Evolutionary conservation across 2,888 invertebrate genomes (phyloP).

Genomic region (Entomobrya proxima): DNA sequence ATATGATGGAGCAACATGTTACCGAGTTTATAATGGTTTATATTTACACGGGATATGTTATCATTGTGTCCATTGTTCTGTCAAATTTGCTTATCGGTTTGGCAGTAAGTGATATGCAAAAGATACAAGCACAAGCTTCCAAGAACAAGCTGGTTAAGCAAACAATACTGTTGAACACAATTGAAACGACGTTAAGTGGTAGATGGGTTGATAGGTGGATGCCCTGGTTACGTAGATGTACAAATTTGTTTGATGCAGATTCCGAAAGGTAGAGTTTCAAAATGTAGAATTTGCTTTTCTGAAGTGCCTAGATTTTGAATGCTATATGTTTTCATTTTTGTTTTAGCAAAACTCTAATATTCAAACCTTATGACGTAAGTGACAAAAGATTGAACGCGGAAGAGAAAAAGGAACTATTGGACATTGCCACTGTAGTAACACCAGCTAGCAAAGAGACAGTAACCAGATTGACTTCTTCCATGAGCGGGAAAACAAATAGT

Average conservation of each 20-base stretch:
- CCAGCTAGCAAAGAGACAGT: neutral
- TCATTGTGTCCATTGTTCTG: conserved; percentile 20
- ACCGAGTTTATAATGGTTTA: neutral
- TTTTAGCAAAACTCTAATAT: conserved; percentile 19
- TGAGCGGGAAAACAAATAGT: neutral
- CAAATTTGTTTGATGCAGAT: conserved; percentile 19
- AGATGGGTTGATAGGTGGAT: neutral
- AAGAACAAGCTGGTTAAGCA: conserved; percentile 10
- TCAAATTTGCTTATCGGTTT: conserved; percentile 29
- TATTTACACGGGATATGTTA: conserved; percentile 11
- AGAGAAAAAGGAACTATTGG: conserved; percentile 2
- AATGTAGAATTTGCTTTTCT: neutral
- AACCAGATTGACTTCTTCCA: too few relatives aligned
- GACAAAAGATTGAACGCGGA: neutral
- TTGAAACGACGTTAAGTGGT: neutral
- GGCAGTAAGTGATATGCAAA: conserved; percentile 20
- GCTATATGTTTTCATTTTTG: neutral
- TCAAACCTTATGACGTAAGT: conserved; percentile 29
- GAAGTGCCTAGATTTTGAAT: too few relatives aligned
- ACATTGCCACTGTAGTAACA: neutral
- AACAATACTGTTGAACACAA: conserved; percentile 4
- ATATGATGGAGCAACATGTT: neutral
- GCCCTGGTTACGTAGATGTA: neutral
- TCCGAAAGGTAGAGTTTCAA: neutral
- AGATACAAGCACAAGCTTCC: conserved; percentile 6